phyloP scores from a whole-genome alignment of 2,888 invertebrate genomes.

The Caenorhabditis panamensis region DNA sequence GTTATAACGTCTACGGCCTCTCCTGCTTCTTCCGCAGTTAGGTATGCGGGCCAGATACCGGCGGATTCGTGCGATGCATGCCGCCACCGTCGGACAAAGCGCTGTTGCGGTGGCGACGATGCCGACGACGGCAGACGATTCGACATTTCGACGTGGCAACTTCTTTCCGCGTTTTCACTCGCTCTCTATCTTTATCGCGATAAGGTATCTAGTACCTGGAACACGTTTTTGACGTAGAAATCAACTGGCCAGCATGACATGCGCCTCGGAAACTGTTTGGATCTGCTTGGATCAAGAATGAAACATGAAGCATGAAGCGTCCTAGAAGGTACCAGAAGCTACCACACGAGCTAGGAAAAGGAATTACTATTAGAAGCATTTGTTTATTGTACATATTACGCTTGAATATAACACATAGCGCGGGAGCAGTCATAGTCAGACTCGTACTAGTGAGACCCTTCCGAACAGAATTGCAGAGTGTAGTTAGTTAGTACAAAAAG shows the following conservation, averaged over 20 bases:
- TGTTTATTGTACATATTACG: no score
- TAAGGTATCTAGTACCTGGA: conserved; percentile 57
- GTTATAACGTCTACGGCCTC: conserved; percentile 39
- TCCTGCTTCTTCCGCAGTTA: conserved; percentile 45
- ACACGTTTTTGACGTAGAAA: conserved; percentile 56
- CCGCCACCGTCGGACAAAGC: conserved; percentile 14
- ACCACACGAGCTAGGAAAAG: no score
- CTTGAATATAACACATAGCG: neutral
- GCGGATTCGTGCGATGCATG: conserved; percentile 26
- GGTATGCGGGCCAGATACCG: conserved; percentile 46
- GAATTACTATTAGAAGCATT: no score
- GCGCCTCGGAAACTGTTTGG: conserved; percentile 14
- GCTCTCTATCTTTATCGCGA: conserved; percentile 34
- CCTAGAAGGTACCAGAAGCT: no score
- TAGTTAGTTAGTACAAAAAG: conserved; percentile 2
- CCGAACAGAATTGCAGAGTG: neutral
- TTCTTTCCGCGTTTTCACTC: conserved; percentile 41
- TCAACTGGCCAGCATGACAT: conserved; percentile 24
- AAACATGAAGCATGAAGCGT: no score
- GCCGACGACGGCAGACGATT: conserved; percentile 7
- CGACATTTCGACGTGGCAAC: conserved; percentile 48
- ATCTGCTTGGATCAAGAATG: no score
- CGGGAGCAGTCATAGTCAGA: neutral
- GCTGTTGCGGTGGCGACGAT: conserved; percentile 1
- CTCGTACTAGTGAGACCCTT: neutral